Percentiles rank a stretch among this genome's conserved stretches.
Conservation (phyloP, 1,140 invertebrate genomes). For the Patella vulgata region DNA sequence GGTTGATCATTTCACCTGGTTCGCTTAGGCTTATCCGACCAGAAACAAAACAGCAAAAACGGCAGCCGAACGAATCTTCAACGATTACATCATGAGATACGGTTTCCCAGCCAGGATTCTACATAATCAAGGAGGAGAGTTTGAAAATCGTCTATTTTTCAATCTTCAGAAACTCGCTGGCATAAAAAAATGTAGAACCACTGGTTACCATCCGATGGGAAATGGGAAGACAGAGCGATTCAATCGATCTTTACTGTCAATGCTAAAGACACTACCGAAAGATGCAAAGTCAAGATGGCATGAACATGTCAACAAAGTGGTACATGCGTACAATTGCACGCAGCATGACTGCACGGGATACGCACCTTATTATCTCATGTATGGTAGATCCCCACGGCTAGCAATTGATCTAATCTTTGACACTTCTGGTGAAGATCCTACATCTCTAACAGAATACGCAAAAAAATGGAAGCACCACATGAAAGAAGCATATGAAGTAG, state of each 20-base stretch:
- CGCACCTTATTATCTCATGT: too few relatives aligned
- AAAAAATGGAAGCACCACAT: conserved; percentile 10
- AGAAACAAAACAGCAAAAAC: conserved; percentile 24
- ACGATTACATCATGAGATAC: conserved; percentile 31
- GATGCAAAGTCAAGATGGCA: conserved; percentile 19
- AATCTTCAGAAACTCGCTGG: conserved; percentile 1
- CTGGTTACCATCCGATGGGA: conserved; percentile 9
- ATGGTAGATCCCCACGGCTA: too few relatives aligned
- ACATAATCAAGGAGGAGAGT: conserved; percentile 15
- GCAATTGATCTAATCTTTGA: too few relatives aligned
- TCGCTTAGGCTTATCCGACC: conserved; percentile 33
- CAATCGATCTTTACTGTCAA: conserved; percentile 18
- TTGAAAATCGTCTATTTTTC: conserved; percentile 14
- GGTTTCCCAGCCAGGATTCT: conserved; percentile 24
- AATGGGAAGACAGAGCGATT: conserved; percentile 18
- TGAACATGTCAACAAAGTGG: too few relatives aligned
- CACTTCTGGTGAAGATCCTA: too few relatives aligned
- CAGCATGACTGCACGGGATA: too few relatives aligned
- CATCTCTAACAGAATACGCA: too few relatives aligned
- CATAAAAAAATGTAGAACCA: conserved; percentile 11
- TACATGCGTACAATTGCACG: too few relatives aligned
- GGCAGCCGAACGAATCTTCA: conserved; percentile 28
- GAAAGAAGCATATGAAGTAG: too few relatives aligned
- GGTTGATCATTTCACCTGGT: conserved; percentile 35
- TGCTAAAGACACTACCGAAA: conserved; percentile 12